A percentile compares a stretch with the other conserved stretches of the same genome.
Evolutionary conservation across 2,113 vertebrate species (phyloP).

Genomic region (Etia nguti): DNA sequence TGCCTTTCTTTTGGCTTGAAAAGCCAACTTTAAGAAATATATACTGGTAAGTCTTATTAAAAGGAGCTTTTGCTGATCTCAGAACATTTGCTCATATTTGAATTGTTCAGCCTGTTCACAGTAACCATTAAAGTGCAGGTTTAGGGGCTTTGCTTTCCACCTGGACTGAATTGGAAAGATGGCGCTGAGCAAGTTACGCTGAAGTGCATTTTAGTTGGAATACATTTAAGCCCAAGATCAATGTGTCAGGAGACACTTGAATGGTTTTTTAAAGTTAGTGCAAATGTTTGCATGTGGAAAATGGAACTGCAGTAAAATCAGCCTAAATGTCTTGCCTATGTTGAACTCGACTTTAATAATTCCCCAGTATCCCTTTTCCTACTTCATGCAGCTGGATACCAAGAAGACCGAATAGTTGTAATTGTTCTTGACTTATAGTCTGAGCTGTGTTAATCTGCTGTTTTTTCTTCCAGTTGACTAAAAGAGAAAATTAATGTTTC

Average conservation of each 20-base stretch:
- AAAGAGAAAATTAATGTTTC: not conserved
- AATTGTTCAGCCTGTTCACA: not conserved
- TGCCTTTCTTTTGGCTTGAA: not conserved
- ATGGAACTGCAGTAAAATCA: not conserved
- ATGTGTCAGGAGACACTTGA: not conserved
- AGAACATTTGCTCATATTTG: not conserved
- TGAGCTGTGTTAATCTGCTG: not conserved
- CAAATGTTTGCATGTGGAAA: slow-evolving; percentile 26
- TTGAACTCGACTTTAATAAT: not conserved
- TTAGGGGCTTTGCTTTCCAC: not conserved
- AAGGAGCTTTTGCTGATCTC: not conserved
- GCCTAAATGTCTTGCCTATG: not conserved
- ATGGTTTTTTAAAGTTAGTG: not conserved
- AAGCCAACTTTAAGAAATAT: not conserved
- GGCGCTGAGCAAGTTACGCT: not conserved
- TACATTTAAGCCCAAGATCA: not conserved
- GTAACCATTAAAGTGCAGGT: not conserved
- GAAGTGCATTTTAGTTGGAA: not conserved
- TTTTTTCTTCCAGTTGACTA: not conserved
- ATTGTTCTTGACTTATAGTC: not conserved
- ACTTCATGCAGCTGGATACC: not conserved
- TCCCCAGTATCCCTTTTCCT: not conserved
- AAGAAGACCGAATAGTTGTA: not conserved
- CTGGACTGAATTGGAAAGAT: not conserved
- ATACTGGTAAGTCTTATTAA: not conserved